Base-by-base conservation (phyloP, 2,113 vertebrate genomes). In the Sinocyclocheilus maitianheensis region DNA sequence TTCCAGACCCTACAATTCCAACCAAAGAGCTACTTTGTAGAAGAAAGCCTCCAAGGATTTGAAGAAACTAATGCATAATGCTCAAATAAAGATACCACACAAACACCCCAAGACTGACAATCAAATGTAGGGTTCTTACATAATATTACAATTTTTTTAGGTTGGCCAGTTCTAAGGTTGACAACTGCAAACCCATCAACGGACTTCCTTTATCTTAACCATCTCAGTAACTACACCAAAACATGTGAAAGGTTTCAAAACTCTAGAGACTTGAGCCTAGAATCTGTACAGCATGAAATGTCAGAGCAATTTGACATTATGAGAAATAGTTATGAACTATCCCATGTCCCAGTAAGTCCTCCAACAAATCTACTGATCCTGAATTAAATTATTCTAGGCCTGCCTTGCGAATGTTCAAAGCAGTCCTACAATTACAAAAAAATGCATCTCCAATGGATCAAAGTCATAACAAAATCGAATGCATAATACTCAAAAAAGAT, bases 1-100 rank as follows among this genome's bases (percentile, higher is more conserved):
- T 46, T 65, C 60, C 60, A 81, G n/a, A 65, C 34, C 58, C 58
- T 11, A 80, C 37, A 79, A 62, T 79, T 79, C 53, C 77, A n/a
- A 62, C 37, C 20, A 80, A 16, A 43, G 12, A 80, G 12, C 11
- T 2, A 75, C 24, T 75, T 48, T 24, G 53, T 58, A 78, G 2
- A 48, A 48, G 5, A 11, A 43, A 43, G 13, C 24, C 7, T 46
- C 14, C 20, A 43, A 40, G 11, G 34, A n/a, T 16, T 62, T 37
- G 12, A 62, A 14, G 0, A 60, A 60, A 60, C 6, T 1, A n/a
- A 60, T 22, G 58, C 6, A 60, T 43, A 8, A n/a, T 16, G 77
- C 51, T 40, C 9, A 40, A 43, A 72, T 72, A 40, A 9, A 43
- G 20, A 72, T 9, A 2, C 3, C 5, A 72, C 34, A 72, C 37